Base-by-base conservation (phyloP, 2,888 invertebrate genomes). In the Dusona sp. region DNA sequence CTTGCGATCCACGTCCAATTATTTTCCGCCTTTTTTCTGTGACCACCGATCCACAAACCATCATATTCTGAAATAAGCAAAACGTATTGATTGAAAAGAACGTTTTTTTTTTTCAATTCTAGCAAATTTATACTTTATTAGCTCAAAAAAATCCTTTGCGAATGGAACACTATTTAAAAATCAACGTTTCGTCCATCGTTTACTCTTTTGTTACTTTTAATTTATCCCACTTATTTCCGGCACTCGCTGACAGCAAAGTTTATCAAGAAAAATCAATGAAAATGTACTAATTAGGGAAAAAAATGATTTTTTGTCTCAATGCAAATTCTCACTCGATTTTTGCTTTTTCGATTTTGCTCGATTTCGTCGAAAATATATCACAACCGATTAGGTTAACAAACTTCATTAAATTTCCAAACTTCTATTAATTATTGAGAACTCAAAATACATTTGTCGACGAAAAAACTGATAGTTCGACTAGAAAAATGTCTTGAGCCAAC, bases 21-120 rank as follows among this genome's bases (percentile, higher is more conserved):
- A 4, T 29, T 19, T 29, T 9, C 33, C 2, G 67, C 79, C 13
- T 85, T 79, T 38, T 81, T 77, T 42, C 89, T 83, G 51, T 68
- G 80, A 16, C 88, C 89, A 25, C 89, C 89, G 61, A 90, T 81
- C 89, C 89, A 89, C 6, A 90, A 68, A 33, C 89, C 89, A 25
- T 90, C 89, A 86, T 90, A 90, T 70, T 84, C 90, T 90, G 51
- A 8, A 9, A 51, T n/a, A 36, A 33, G 7, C 2, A 8, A 45
- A 61, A 29, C 0, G 1, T 1, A 16, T 61, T 16, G 4, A 1
- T 29, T 2, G 0, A 11, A 51, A 33, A 51, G n/a, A 72, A 51
- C 25, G 1, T 11, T 16, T 29, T 16, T 6, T 29, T 3, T 29
- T 16, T 29, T 3, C 6, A 61, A 61, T 13, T 13, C 13, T 29